Conservation (phyloP, 2,888 invertebrate genomes). For the Galerucella nymphaeae region DNA sequence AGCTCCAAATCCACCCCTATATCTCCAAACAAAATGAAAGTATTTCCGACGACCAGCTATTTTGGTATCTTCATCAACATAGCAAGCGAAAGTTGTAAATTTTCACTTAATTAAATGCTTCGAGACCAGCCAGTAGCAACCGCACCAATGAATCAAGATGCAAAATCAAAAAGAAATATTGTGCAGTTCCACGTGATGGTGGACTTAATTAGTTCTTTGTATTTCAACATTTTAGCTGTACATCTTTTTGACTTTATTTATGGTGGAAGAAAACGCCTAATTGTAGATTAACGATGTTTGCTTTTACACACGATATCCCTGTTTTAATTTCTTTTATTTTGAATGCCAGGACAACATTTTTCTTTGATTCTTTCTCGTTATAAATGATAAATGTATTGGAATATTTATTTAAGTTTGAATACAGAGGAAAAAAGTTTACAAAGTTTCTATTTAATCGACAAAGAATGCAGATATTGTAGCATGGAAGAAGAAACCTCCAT, state of each 20-base stretch:
- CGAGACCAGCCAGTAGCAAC: conserved; percentile 35
- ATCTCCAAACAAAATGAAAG: conserved; percentile 24
- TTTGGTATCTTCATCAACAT: conserved; percentile 39
- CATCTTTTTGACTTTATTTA: conserved; percentile 43
- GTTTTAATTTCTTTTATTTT: conserved; percentile 11
- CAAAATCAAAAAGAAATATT: conserved; percentile 48
- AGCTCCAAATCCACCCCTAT: conserved; percentile 9
- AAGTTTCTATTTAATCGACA: too few species aligned
- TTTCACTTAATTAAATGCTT: conserved; percentile 46
- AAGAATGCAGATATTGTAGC: too few species aligned
- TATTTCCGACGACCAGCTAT: conserved; percentile 35
- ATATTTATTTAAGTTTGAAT: too few species aligned
- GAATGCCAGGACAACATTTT: not conserved
- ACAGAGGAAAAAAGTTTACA: too few species aligned
- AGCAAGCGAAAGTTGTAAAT: conserved; percentile 45
- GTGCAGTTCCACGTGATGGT: conserved; percentile 48
- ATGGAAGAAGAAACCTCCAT: too few species aligned
- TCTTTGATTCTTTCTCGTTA: not conserved
- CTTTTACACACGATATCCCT: conserved; percentile 29
- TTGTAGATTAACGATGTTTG: conserved; percentile 42
- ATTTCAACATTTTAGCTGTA: conserved; percentile 39
- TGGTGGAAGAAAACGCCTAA: conserved; percentile 39
- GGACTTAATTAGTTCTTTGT: conserved; percentile 50
- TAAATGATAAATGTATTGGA: too few species aligned
- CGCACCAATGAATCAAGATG: conserved; percentile 41